Conservation (phyloP, 2,113 vertebrate genomes). For the Alligator sinensis region DNA sequence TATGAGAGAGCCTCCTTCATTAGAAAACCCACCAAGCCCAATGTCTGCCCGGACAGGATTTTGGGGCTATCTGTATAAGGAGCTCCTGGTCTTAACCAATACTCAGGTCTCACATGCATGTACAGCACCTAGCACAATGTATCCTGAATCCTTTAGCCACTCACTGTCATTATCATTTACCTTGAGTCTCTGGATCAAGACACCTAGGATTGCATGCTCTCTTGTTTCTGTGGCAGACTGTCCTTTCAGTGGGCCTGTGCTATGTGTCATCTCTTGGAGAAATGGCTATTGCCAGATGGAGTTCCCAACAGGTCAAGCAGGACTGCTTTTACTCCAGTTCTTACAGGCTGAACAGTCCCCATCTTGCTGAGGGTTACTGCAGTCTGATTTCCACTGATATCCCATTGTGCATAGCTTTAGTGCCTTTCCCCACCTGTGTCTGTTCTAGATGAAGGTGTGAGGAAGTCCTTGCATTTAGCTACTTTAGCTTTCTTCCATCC, state of each 20-base stretch:
- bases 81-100: background rate
- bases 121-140: background rate
- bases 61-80: background rate
- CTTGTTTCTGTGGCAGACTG: fast-evolving
- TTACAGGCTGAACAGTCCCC: background rate
- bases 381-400: background rate
- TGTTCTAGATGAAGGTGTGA: background rate
- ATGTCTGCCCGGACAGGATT: background rate
- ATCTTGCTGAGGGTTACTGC: fast-evolving
- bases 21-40: background rate
- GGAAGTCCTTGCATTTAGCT: background rate
- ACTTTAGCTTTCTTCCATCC: background rate
- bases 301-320: background rate
- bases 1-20: no score
- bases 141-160: background rate
- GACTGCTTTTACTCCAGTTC: background rate
- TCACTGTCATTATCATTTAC: background rate
- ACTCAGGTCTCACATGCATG: fast-evolving
- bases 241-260: background rate
- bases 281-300: background rate
- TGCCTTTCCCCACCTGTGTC: background rate
- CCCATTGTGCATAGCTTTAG: background rate
- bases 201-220: background rate
- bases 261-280: background rate
- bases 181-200: background rate